phyloP scores from a whole-genome alignment of 2,888 invertebrate species.

The Brachyopa scutellaris region DNA sequence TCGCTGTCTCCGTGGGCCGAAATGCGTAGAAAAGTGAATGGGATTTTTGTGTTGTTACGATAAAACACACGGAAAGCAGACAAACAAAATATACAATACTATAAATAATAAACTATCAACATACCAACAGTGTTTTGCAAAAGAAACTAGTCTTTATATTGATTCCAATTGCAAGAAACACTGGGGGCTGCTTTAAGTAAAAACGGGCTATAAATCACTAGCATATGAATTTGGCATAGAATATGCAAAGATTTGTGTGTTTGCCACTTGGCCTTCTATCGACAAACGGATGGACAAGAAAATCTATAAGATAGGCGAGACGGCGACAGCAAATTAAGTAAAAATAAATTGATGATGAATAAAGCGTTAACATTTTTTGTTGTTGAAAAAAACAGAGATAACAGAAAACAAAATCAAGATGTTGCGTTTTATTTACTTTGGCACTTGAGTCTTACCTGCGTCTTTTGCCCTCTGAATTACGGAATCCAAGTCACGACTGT shows the following conservation, averaged over 20 bases:
- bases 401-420: conserved; percentile 19
- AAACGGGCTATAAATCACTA: conserved; percentile 41
- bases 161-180: conserved; percentile 42
- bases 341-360: conserved; percentile 66
- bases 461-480: conserved; percentile 96
- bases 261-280: conserved; percentile 67
- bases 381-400: conserved; percentile 8
- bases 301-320: conserved; percentile 22
- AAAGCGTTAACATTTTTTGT: conserved; percentile 32
- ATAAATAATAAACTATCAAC: conserved; percentile 40
- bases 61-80: conserved; percentile 7
- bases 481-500: conserved; percentile 94
- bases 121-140: conserved; percentile 7
- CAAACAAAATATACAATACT: conserved; percentile 29
- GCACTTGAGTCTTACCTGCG: conserved; percentile 85
- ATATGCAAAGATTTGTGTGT: conserved; percentile 57
- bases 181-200: conserved; percentile 48
- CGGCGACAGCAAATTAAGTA: conserved; percentile 25
- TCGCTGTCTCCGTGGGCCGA: conserved; percentile 35
- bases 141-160: conserved; percentile 53
- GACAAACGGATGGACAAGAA: conserved; percentile 20
- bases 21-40: conserved; percentile 20
- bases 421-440: not conserved
- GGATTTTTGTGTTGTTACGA: no score
- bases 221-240: conserved; percentile 59